Base-by-base conservation (phyloP, 2,797 vertebrate species). In the Dallia pectoralis region DNA sequence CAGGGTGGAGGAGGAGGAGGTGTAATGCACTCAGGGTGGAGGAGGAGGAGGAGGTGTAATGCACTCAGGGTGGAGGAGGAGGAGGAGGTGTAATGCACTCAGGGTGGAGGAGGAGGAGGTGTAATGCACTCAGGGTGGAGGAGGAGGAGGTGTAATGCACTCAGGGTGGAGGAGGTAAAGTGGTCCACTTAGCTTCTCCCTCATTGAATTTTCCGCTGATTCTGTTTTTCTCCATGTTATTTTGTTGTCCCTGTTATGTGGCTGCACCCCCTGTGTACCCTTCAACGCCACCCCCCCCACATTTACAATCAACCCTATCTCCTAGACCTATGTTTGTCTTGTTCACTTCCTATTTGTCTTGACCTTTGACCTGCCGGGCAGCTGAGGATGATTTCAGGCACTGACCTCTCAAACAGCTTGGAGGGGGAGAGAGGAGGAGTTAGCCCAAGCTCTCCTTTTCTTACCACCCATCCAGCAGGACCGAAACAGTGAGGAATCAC, bases 281-380 rank as follows among this genome's bases (percentile, higher is more conserved):
- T 15, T n/a, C 27, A 19, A 36, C 15, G 25, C 61, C 27, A 30
- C 16, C 29, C 11, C 29, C 18, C 29, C 33, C 61, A 63, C 29
- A 63, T 36, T 22, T 33, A 66, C 30, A 40, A 40, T n/a, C 63
- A 65, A 59, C 69, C 6, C 74, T 69, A 62, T 78, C 75, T 77
- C 78, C 77, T 47, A 69, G 65, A 73, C 69, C 79, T 84, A 79
- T 79, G 76, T 86, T 81, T 86, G 81, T 85, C 77, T 75, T 80
- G 82, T 76, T 79, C 85, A 87, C 83, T 92, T 92, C 90, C 91
- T 91, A 75, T 80, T 79, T 74, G 75, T 61, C 12, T 1, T 64
- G 73, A 89, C 87, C 89, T 91, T 56, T 86, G 81, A 87, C 88
- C 81, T 78, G 53, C 44, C 0, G 75, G 81, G 77, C 86, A 87